These are phyloP conservation scores for Antechinus stuartii DNA, from an alignment of 2,113 vertebrate species.

Conservation along the genomic window DNA sequence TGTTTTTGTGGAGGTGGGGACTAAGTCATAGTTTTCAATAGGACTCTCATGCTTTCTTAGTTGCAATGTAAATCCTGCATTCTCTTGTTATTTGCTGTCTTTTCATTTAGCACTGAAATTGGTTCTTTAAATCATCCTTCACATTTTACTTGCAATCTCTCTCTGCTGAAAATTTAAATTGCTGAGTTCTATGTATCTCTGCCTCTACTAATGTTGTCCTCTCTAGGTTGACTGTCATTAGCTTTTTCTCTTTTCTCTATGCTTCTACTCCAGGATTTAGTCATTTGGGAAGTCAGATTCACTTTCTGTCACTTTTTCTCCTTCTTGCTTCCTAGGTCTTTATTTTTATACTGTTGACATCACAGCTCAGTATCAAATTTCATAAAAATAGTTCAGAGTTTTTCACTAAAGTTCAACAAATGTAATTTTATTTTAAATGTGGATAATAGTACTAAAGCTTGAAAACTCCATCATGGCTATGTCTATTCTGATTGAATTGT, in stretches of 20 bases:
- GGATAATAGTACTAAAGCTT: slow-evolving; percentile 17
- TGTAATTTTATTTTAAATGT: slow-evolving; percentile 15
- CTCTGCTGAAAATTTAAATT: slow-evolving; percentile 10
- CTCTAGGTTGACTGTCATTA: background rate
- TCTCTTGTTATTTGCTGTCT: slow-evolving; percentile 9
- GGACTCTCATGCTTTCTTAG: background rate
- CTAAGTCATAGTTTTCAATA: background rate
- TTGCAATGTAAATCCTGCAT: background rate
- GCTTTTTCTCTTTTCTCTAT: background rate
- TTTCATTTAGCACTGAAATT: background rate
- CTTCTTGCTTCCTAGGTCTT: slow-evolving; percentile 26
- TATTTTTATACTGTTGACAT: background rate
- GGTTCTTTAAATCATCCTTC: slow-evolving; percentile 29
- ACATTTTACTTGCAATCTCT: slow-evolving; percentile 9
- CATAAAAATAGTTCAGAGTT: slow-evolving; percentile 22
- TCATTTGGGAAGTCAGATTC: background rate
- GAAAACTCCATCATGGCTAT: slow-evolving; percentile 28
- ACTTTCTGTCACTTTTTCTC: background rate
- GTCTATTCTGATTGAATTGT: background rate
- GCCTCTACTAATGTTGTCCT: background rate
- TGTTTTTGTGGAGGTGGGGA: background rate
- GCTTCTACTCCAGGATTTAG: background rate
- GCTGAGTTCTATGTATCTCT: background rate
- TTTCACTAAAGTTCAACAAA: background rate
- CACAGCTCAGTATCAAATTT: background rate